A percentile compares a stretch with the other conserved stretches of the same genome.
phyloP scores from a whole-genome alignment of 2,888 invertebrate genomes.

The Orthosia cruda region DNA sequence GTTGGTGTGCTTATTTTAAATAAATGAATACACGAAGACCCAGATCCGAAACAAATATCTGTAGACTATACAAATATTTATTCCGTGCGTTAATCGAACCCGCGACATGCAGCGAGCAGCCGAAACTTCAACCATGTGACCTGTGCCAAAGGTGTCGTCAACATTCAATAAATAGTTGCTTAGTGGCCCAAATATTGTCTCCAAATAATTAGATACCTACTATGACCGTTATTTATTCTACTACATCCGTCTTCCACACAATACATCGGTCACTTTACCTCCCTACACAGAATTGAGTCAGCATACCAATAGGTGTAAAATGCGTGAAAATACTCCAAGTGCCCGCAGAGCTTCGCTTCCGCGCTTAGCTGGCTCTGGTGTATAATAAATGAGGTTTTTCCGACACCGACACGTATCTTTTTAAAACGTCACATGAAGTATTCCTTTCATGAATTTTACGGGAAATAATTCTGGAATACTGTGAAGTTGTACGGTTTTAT shows the following conservation, averaged over 20 bases:
- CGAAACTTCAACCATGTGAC: too few relatives aligned
- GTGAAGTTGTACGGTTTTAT: neutral
- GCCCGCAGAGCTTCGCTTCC: conserved; percentile 71
- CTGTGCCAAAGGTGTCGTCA: too few relatives aligned
- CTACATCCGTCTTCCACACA: neutral
- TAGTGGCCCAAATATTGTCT: too few relatives aligned
- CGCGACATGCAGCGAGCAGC: too few relatives aligned
- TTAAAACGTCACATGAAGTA: conserved; percentile 76
- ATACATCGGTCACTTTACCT: conserved; percentile 17
- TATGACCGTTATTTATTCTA: neutral
- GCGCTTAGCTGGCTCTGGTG: conserved; percentile 82
- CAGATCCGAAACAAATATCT: too few relatives aligned
- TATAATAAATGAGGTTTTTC: conserved; percentile 88
- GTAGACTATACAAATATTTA: too few relatives aligned
- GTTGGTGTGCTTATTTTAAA: too few relatives aligned
- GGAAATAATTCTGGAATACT: conserved; percentile 21
- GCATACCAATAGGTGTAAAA: conserved; percentile 74
- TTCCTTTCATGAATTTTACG: conserved; percentile 76
- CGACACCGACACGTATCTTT: conserved; percentile 78
- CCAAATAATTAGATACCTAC: too few relatives aligned
- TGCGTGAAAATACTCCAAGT: conserved; percentile 76
- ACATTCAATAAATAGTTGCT: too few relatives aligned
- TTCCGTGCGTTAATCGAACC: too few relatives aligned
- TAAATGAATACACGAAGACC: too few relatives aligned
- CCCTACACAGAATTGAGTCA: conserved; percentile 11